These are phyloP conservation scores for Proteles cristata DNA, from an alignment of 2,113 vertebrate genomes.

Conservation along the genomic window DNA sequence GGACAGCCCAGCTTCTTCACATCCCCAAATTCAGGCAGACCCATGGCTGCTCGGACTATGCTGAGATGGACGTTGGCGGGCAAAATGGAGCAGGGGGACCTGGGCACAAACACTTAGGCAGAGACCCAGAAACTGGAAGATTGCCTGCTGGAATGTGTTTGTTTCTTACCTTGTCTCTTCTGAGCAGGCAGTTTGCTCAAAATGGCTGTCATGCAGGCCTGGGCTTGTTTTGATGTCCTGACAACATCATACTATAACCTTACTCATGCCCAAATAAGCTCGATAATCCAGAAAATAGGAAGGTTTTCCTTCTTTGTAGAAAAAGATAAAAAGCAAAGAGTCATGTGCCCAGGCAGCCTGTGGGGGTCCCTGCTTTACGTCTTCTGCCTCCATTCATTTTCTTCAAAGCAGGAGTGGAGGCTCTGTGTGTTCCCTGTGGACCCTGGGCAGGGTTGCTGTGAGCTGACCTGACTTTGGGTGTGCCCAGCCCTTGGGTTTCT, in stretches of 20 bases:
- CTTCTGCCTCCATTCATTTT: not conserved
- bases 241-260: not conserved
- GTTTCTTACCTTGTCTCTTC: not conserved
- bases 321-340: not conserved
- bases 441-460: not conserved
- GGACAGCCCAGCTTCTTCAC: not conserved
- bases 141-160: not conserved
- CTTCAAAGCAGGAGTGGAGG: not conserved
- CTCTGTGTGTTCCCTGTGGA: not conserved
- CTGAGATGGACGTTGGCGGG: not conserved
- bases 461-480: not conserved
- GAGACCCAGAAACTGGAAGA: not conserved
- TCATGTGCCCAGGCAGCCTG: not conserved
- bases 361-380: not conserved
- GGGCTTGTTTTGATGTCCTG: not conserved
- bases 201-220: not conserved
- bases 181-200: not conserved
- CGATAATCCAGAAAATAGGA: not conserved
- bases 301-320: not conserved
- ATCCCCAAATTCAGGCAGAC: not conserved
- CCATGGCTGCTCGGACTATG: not conserved
- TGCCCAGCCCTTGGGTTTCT: not conserved
- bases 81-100: not conserved
- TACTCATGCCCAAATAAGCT: not conserved
- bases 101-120: not conserved